phyloP scores from a whole-genome alignment of 30 jellyfish, hydroid and myxozoan species.

The Mastigias papua region DNA sequence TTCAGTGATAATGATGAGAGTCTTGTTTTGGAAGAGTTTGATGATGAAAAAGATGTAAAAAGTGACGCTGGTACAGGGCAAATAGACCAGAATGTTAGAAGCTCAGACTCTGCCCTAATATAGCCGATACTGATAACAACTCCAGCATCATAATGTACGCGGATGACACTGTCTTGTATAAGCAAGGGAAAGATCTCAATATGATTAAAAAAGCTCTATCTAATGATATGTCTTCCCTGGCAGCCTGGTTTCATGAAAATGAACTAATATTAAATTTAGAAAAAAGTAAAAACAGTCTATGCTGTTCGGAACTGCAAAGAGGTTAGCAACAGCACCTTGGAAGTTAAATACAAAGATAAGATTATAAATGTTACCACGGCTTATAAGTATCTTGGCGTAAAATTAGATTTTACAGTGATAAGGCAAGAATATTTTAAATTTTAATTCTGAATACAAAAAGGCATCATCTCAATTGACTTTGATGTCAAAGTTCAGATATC shows the following conservation, averaged over 20 bases:
- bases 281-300: slow-evolving; percentile 20
- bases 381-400: too few relatives aligned
- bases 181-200: slow-evolving; percentile 15
- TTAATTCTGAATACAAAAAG: too few relatives aligned
- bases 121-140: not conserved
- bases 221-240: not conserved
- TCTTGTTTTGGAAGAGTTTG: too few relatives aligned
- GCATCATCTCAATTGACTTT: too few relatives aligned
- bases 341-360: not conserved
- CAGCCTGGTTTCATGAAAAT: slow-evolving; percentile 23
- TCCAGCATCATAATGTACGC: slow-evolving; percentile 34
- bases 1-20: too few relatives aligned
- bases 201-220: slow-evolving; percentile 22
- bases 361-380: not conserved
- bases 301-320: slow-evolving; percentile 30
- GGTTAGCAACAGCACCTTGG: slow-evolving; percentile 1
- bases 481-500: too few relatives aligned
- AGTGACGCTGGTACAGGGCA: too few relatives aligned
- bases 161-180: slow-evolving; percentile 43
- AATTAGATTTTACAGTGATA: too few relatives aligned
- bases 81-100: too few relatives aligned
- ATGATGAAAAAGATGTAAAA: too few relatives aligned
- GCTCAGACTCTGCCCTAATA: too few relatives aligned
- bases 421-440: too few relatives aligned
- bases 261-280: slow-evolving; percentile 20